Percentiles rank a stretch among this genome's conserved stretches.
phyloP scores from a whole-genome alignment of 2,113 vertebrate species.

The Mesitornis unicolor region DNA sequence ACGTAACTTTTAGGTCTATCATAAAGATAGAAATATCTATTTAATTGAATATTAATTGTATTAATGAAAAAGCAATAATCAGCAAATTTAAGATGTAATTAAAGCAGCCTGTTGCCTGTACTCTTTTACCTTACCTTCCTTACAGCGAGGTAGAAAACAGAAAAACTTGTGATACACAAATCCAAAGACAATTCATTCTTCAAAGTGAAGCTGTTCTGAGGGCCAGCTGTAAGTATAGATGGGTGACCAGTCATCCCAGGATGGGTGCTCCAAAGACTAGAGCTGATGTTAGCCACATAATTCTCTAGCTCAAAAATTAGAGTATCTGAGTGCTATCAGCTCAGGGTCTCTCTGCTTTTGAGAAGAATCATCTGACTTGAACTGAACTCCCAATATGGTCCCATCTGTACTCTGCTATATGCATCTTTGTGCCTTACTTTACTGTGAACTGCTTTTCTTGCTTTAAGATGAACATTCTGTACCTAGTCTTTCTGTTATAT shows the following conservation, averaged over 20 bases:
- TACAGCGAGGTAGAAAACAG: background rate
- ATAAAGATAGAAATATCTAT: background rate
- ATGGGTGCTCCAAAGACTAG: background rate
- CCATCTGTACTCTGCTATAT: background rate
- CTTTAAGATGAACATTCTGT: background rate
- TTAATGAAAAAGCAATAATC: background rate
- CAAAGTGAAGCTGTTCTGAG: background rate
- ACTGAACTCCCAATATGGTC: fast-evolving
- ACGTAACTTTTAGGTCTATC: background rate
- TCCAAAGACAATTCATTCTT: background rate
- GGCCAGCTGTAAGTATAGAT: background rate
- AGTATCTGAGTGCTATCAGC: background rate
- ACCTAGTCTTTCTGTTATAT: background rate
- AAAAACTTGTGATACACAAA: background rate
- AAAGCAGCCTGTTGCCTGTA: background rate
- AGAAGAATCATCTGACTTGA: background rate
- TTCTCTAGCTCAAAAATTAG: background rate
- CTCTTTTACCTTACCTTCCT: background rate
- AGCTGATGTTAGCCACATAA: background rate
- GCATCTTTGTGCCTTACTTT: background rate
- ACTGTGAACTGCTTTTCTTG: background rate
- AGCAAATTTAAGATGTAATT: background rate
- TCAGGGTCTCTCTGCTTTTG: background rate
- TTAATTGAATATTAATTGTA: background rate
- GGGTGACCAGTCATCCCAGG: background rate